Evolutionary conservation across 2,797 vertebrate genomes (phyloP).

Genomic region (Bradypus variegatus): DNA sequence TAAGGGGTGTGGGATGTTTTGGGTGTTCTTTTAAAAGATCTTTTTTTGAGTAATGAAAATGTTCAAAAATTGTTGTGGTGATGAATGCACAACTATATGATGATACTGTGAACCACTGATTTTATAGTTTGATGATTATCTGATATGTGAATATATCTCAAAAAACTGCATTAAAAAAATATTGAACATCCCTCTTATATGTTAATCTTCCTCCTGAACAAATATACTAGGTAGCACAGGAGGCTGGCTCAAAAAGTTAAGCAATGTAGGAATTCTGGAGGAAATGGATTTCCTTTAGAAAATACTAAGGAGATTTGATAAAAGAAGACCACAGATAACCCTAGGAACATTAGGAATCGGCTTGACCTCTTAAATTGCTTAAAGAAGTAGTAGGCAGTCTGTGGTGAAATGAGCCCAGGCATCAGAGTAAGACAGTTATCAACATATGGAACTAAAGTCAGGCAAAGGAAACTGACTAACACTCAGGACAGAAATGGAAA

Average conservation of each 20-base stretch:
- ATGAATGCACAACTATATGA: no score
- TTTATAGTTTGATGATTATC: no score
- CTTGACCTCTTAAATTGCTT: not conserved
- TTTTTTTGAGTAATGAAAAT: no score
- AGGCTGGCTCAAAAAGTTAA: not conserved
- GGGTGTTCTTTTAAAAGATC: no score
- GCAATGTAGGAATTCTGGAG: not conserved
- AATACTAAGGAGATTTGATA: not conserved
- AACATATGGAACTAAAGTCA: not conserved
- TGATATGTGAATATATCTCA: no score
- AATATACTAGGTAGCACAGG: not conserved
- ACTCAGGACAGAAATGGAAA: not conserved
- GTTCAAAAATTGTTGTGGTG: no score
- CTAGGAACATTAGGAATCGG: not conserved
- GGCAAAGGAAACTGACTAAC: not conserved
- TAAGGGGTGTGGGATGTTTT: no score
- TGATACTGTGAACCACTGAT: no score
- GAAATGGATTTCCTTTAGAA: not conserved
- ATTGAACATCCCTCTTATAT: not conserved
- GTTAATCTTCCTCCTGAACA: not conserved
- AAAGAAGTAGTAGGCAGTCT: not conserved
- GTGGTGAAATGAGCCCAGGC: not conserved
- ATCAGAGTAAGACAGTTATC: not conserved
- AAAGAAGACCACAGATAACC: not conserved
- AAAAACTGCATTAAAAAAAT: not conserved